A percentile compares a stretch with the other conserved stretches of the same genome.
phyloP scores from a whole-genome alignment of 2,888 invertebrate species.

The Cryptophagus acutangulus region DNA sequence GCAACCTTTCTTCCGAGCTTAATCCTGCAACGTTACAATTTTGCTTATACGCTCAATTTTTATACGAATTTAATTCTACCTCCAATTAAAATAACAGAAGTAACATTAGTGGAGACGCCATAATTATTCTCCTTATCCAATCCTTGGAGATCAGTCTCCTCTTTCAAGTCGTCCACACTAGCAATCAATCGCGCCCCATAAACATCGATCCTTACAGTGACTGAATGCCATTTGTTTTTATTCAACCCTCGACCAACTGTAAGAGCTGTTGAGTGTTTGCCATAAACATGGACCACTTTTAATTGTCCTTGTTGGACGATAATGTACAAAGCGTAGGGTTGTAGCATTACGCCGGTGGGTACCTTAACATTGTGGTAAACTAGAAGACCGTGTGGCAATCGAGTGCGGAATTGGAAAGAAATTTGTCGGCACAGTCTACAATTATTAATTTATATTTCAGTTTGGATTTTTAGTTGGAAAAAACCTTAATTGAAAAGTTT shows the following conservation, averaged over 20 bases:
- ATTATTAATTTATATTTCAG: conserved; percentile 19
- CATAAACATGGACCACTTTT: conserved; percentile 88
- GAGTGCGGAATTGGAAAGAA: conserved; percentile 82
- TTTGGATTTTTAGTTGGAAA: not conserved
- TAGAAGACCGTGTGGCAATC: conserved; percentile 79
- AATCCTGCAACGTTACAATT: conserved; percentile 57
- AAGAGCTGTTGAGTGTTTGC: conserved; percentile 77
- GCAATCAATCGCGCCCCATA: conserved; percentile 79
- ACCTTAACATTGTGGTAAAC: conserved; percentile 90
- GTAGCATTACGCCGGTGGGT: conserved; percentile 70
- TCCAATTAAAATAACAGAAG: conserved; percentile 83
- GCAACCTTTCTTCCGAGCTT: conserved; percentile 81
- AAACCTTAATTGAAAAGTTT: conserved; percentile 82
- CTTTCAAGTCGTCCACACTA: conserved; percentile 76
- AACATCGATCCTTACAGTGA: conserved; percentile 79
- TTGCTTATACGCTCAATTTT: not conserved
- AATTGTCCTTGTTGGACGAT: conserved; percentile 89
- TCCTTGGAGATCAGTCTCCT: conserved; percentile 78
- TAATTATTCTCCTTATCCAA: conserved; percentile 80
- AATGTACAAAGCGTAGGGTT: conserved; percentile 85
- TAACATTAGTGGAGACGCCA: conserved; percentile 79
- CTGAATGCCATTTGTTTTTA: conserved; percentile 86
- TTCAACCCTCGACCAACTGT: conserved; percentile 85
- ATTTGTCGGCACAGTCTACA: conserved; percentile 79
- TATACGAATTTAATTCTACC: conserved; percentile 52